Evolutionary conservation across 1,140 invertebrate genomes (phyloP), one percentile per base, ranked within the genome.

Genomic region (Caenorhabditis briggsae): DNA sequence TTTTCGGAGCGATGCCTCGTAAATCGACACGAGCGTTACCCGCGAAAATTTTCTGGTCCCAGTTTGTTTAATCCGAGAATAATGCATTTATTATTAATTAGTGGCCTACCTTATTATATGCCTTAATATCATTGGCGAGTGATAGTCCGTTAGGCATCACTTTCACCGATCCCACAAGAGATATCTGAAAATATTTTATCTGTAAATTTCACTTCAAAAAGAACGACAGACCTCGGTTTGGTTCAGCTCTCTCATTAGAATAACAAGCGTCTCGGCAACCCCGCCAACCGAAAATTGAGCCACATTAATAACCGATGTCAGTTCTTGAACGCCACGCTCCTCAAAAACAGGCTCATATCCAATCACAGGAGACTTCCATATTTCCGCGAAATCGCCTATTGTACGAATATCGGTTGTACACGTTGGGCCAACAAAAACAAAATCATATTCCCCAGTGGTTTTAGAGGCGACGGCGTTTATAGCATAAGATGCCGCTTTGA

Each of bases 351-450:
- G 70, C 46, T 78, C 70, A 12, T 78, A 78, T 14, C 70, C 70
- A 12, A 78, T 78, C 12, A 78, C 70, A 50, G 70, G 70, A 2
- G 46, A 23, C 23, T 78, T 78, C 70, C 70, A 78, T 12, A 78
- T 53, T 50, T 78, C 70, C n/a, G 70, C 70, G 18, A 78, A 78
- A 16, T 78, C 46, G 2, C 70, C 70, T 43, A 78, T 78, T 8
- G 70, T 78, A 18, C 70, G 70, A 25, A 78, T 78, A 48, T 78
- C 70, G 9, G 70, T 78, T 50, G 70, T 50, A n/a, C 70, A 78
- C 20, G 70, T 78, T 78, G 70, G 70, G 1, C 70, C 70, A 14
- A 78, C 70, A 23, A 78, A 78, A 46, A 78, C 70, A 23, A 78
- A 78, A 43, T 78, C 70, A 6, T 53, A 46, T n/a, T 78, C 46